Evolutionary conservation across 2,113 vertebrate genomes (phyloP).

Genomic region (Gymnarchus niloticus): DNA sequence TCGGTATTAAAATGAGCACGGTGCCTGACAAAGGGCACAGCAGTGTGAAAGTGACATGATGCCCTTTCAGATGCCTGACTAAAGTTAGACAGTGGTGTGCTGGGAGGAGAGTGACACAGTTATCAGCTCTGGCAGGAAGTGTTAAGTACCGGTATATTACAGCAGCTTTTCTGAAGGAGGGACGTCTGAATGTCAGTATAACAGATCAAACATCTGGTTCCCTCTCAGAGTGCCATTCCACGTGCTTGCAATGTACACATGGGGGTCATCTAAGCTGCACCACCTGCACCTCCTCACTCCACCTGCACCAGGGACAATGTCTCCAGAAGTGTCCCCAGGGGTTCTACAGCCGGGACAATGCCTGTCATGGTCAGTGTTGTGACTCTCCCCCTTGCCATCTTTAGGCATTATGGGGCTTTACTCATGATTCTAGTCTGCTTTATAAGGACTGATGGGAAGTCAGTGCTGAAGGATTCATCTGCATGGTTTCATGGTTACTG

Average conservation of each 20-base stretch:
- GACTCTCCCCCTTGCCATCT: background rate
- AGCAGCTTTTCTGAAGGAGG: background rate
- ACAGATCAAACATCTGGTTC: background rate
- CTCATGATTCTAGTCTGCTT: background rate
- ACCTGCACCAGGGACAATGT: constrained; percentile 56
- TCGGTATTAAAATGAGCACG: background rate
- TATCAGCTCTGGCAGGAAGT: background rate
- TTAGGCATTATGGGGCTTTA: background rate
- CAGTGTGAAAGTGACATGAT: background rate
- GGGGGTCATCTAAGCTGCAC: constrained; percentile 51
- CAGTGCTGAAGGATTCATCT: background rate
- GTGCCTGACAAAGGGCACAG: background rate
- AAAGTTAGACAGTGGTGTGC: background rate
- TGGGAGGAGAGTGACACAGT: background rate
- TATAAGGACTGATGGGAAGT: background rate
- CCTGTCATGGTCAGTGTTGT: constrained; percentile 54
- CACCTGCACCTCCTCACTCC: constrained; percentile 19
- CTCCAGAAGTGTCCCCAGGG: constrained; percentile 53
- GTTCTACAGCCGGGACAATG: constrained; percentile 40
- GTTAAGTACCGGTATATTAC: background rate
- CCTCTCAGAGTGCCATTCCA: constrained; percentile 60
- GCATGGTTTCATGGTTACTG: background rate
- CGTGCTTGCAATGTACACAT: constrained; percentile 54
- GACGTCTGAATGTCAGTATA: too few relatives aligned
- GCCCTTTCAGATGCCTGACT: constrained; percentile 18